Conservation (phyloP, 2,113 vertebrate species). For the Pluvialis apricaria region DNA sequence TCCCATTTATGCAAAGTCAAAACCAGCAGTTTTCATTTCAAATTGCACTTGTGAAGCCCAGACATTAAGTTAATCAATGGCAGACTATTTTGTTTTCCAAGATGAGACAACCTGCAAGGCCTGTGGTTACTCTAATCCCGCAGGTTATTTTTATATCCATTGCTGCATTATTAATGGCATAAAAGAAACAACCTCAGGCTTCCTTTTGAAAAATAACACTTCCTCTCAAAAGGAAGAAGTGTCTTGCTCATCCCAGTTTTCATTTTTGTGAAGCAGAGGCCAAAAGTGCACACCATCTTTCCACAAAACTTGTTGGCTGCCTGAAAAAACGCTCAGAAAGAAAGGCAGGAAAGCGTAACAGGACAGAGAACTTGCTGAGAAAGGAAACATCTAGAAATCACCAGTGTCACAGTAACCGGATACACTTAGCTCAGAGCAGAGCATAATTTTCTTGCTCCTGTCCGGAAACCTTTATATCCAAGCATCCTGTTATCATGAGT, state of each 20-base stretch:
- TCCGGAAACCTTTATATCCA: not conserved
- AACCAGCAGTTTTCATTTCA: not conserved
- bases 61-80: not conserved
- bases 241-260: not conserved
- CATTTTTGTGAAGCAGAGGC: not conserved
- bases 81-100: not conserved
- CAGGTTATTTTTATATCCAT: not conserved
- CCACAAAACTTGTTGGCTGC: slow-evolving; percentile 26
- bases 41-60: slow-evolving; percentile 35
- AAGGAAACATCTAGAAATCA: slow-evolving; percentile 27
- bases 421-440: not conserved
- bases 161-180: not conserved
- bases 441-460: not conserved
- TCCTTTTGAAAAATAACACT: not conserved
- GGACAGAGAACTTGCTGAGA: not conserved
- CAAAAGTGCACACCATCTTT: not conserved
- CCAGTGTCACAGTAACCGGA: slow-evolving; percentile 18
- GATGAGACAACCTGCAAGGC: not conserved
- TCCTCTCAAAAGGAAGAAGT: not conserved
- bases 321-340: slow-evolving; percentile 23
- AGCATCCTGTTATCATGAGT: not conserved
- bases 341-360: not conserved
- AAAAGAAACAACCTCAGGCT: not conserved
- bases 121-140: not conserved
- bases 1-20: not conserved